Evolutionary conservation across 2,113 vertebrate genomes (phyloP).

Genomic region (Podilymbus podiceps): DNA sequence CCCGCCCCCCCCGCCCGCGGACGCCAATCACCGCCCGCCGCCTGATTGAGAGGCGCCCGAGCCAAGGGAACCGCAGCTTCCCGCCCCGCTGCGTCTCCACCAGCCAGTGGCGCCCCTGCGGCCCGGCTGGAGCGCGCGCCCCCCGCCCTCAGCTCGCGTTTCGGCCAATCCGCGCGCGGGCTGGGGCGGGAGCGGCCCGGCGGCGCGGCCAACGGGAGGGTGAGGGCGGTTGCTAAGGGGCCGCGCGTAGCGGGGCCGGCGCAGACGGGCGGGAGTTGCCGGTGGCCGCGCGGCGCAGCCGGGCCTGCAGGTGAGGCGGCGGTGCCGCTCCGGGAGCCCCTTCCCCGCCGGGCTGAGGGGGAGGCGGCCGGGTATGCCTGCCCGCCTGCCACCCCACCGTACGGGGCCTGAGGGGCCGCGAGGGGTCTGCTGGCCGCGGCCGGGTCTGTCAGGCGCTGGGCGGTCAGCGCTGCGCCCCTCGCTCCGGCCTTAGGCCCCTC

Average conservation of each 20-base stretch:
- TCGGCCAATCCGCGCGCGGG: rapidly evolving
- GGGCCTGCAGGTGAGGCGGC: not conserved
- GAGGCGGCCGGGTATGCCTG: rapidly evolving
- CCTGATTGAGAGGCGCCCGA: rapidly evolving
- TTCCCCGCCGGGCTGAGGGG: rapidly evolving
- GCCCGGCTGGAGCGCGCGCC: rapidly evolving
- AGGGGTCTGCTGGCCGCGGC: not conserved
- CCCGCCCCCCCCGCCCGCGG: not conserved
- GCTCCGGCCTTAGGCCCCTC: not conserved
- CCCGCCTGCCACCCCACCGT: too few relatives aligned
- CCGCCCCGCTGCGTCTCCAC: not conserved
- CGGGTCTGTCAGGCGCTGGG: not conserved
- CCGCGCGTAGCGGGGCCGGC: not conserved
- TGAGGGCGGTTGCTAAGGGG: not conserved
- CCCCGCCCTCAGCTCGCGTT: rapidly evolving
- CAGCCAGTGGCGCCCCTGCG: rapidly evolving
- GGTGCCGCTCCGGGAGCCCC: rapidly evolving
- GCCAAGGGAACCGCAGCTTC: rapidly evolving
- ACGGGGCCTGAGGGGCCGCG: too few relatives aligned
- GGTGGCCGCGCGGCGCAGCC: rapidly evolving
- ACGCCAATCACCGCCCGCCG: not conserved
- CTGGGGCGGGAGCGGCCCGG: not conserved
- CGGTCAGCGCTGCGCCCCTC: not conserved
- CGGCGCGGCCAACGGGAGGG: not conserved
- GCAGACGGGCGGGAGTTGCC: not conserved